Base-by-base conservation (phyloP, 1,140 invertebrate species). In the Atta texana region DNA sequence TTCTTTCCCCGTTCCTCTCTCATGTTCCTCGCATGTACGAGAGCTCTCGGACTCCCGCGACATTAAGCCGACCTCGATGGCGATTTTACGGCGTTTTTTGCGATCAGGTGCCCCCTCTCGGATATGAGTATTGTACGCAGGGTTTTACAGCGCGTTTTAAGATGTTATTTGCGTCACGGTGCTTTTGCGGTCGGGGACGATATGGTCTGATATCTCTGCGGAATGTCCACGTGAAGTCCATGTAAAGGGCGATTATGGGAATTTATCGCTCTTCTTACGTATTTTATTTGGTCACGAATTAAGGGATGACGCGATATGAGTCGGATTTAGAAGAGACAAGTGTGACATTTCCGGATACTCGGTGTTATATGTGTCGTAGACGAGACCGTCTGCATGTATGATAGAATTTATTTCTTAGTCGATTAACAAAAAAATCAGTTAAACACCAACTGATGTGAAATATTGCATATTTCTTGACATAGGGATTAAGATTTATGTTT, bases 1-100 rank as follows among this genome's bases (percentile, higher is more conserved):
- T 34, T n/a, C n/a, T 57, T 59, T 8, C n/a, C 72, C 34, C 18
- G 2, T 55, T 55, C 18, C 53, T 55, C 18, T 55, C 5, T 18
- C 61, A 12, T 12, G 39, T 21, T 18, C 7, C 51, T 16, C 55
- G 10, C 1, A 24, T 44, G 49, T 69, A 44, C 49, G 66, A 53
- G 34, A 63, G 14, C 77, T 6, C 63, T 55, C 63, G 77, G 21
- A 49, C 59, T 18, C 34, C 39, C 28, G 28, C 77, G 80, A 84
- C 80, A 74, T 84, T 84, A 84, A 84, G 55, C 57, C 69, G 55
- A 74, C 61, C 80, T 84, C 80, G 80, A 84, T 84, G 80, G 80
- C 80, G 80, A 84, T 84, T 84, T 84, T 84, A 84, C 80, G 80
- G 69, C 80, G 44, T 84, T 84, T 84, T 84, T 84, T 84, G 80